phyloP scores from a whole-genome alignment of 1,140 invertebrate genomes.

The Drosophila busckii region DNA sequence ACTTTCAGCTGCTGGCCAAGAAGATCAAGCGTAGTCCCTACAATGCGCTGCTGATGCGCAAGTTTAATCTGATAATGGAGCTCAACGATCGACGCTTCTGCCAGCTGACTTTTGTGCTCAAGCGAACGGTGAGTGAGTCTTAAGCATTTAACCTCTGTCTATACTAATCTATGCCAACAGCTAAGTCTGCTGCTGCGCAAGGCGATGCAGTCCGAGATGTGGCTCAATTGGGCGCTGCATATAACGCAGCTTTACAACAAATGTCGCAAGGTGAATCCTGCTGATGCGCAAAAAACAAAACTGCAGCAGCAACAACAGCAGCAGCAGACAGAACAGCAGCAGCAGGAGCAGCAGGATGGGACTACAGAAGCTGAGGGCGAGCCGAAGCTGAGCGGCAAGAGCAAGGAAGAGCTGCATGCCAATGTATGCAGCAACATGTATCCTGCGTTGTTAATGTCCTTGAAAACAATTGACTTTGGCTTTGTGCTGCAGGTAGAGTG shows the following conservation, averaged over 20 bases:
- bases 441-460: constrained; percentile 80
- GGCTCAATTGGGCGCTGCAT: constrained; percentile 69
- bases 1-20: constrained; percentile 68
- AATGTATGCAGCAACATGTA: constrained; percentile 81
- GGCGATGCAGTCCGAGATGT: constrained; percentile 67
- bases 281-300: too few relatives aligned
- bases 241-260: constrained; percentile 70
- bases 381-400: constrained; percentile 47
- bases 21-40: constrained; percentile 78
- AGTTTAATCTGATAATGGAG: constrained; percentile 64
- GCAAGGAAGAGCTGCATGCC: constrained; percentile 62
- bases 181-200: constrained; percentile 57
- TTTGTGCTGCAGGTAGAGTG: constrained; percentile 79
- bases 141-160: too few relatives aligned
- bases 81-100: constrained; percentile 70
- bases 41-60: constrained; percentile 67
- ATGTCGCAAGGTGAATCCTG: constrained; percentile 48
- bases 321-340: constrained; percentile 1
- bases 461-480: constrained; percentile 81
- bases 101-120: constrained; percentile 72
- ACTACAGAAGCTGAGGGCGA: constrained; percentile 23
- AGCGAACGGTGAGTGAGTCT: constrained; percentile 67
- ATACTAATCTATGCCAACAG: not conserved
- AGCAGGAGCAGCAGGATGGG: not conserved
- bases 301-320: not conserved